Conservation (phyloP, 2,888 invertebrate genomes). For the Troides helena region DNA sequence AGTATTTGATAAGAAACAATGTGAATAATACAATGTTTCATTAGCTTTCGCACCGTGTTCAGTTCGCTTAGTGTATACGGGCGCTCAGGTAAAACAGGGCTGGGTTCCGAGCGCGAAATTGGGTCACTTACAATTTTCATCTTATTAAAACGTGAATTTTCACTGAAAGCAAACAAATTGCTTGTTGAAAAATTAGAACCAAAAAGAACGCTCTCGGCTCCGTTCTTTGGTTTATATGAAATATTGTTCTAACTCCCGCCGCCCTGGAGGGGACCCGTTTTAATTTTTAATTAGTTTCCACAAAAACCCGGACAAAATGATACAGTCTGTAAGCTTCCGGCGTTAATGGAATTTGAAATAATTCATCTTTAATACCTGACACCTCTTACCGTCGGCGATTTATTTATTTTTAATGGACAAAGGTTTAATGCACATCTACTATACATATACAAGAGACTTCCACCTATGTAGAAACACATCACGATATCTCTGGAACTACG, state of each 20-base stretch:
- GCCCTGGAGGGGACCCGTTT: constrained; percentile 10
- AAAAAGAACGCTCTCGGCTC: constrained; percentile 6
- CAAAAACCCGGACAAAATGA: constrained; percentile 20
- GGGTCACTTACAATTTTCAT: constrained; percentile 31
- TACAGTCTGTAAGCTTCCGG: constrained; percentile 12
- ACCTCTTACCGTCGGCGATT: background rate
- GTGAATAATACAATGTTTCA: constrained; percentile 1
- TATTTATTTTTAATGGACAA: constrained; percentile 1
- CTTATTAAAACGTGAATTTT: constrained; percentile 26
- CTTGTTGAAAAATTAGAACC: constrained; percentile 24
- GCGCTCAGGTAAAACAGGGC: constrained; percentile 22
- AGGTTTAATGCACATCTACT: background rate
- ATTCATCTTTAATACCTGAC: constrained; percentile 19
- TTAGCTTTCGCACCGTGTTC: constrained; percentile 22
- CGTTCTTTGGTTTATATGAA: constrained; percentile 22
- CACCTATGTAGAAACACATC: too few relatives aligned
- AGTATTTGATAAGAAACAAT: background rate
- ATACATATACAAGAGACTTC: background rate
- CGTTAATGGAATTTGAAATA: constrained; percentile 22
- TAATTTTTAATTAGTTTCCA: constrained; percentile 26
- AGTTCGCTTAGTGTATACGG: constrained; percentile 23
- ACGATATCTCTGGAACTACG: too few relatives aligned
- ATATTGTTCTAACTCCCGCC: constrained; percentile 27
- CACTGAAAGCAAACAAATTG: constrained; percentile 29
- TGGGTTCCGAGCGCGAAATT: constrained; percentile 22